These are phyloP conservation scores for Hyperoplus lanceolatus DNA, from an alignment of 2,797 vertebrate species.

Conservation along the genomic window DNA sequence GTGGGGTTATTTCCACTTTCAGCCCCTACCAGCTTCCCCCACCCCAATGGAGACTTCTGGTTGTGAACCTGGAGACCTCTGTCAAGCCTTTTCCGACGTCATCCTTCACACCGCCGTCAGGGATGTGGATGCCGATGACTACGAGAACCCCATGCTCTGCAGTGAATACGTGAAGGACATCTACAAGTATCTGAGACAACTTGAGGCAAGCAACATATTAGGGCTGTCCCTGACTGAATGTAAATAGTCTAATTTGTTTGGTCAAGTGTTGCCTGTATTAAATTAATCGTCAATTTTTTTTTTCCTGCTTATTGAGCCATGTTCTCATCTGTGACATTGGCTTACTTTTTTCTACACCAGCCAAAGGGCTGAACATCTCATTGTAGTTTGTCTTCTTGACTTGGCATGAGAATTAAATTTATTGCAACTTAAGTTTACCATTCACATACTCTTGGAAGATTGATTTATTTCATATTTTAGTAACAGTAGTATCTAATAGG, in stretches of 20 bases:
- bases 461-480: too few relatives aligned
- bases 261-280: background rate
- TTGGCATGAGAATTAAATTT: too few relatives aligned
- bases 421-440: too few relatives aligned
- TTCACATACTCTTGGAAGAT: too few relatives aligned
- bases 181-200: slow-evolving; percentile 88
- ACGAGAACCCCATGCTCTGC: slow-evolving; percentile 88
- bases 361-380: too few relatives aligned
- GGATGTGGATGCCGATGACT: slow-evolving; percentile 88
- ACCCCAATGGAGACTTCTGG: slow-evolving; percentile 85
- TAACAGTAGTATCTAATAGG: too few relatives aligned
- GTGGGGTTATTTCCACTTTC: background rate
- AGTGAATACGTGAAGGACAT: slow-evolving; percentile 91
- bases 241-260: background rate
- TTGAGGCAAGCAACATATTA: slow-evolving; percentile 82
- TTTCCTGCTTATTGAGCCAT: too few relatives aligned
- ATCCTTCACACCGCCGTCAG: slow-evolving; percentile 83
- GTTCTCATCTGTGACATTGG: too few relatives aligned
- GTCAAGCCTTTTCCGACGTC: slow-evolving; percentile 88
- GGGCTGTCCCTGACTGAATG: background rate
- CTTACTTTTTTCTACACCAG: too few relatives aligned
- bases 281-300: too few relatives aligned
- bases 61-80: slow-evolving; percentile 80
- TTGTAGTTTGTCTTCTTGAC: too few relatives aligned
- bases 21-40: slow-evolving; percentile 78